Conservation (phyloP, 2,113 vertebrate genomes). For the Apeltes quadracus region DNA sequence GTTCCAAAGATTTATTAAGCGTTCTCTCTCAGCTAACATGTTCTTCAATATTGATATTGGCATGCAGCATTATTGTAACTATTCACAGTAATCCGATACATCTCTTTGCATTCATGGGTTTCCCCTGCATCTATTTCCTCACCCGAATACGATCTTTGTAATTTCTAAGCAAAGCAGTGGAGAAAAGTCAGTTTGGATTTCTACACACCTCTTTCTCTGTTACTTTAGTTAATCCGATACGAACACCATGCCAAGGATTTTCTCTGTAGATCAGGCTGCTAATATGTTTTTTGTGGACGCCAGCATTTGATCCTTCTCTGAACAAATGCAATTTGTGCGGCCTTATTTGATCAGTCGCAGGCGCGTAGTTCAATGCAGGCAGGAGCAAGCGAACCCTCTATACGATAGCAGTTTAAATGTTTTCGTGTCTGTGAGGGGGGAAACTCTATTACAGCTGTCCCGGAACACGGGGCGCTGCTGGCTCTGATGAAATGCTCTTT, state of each 20-base stretch:
- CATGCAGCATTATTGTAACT: constrained; percentile 34
- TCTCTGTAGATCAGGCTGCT: constrained; percentile 83
- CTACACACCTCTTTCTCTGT: constrained; percentile 59
- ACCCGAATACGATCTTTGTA: constrained; percentile 26
- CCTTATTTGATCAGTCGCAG: constrained; percentile 93
- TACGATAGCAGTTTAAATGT: constrained; percentile 83
- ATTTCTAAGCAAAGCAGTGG: constrained; percentile 48
- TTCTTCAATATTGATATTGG: constrained; percentile 49
- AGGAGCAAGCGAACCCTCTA: constrained; percentile 92
- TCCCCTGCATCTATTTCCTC: constrained; percentile 18
- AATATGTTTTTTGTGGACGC: constrained; percentile 92
- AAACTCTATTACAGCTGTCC: constrained; percentile 95
- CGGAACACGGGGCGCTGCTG: constrained; percentile 80
- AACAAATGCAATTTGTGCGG: constrained; percentile 96
- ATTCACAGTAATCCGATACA: constrained; percentile 58
- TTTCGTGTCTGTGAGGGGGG: constrained; percentile 77
- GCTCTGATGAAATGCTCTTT: constrained; percentile 86
- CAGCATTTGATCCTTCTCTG: constrained; percentile 86
- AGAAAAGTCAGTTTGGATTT: constrained; percentile 69
- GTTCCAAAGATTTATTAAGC: constrained; percentile 41
- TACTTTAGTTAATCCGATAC: constrained; percentile 80
- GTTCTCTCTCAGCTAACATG: constrained; percentile 23
- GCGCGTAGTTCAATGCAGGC: constrained; percentile 88
- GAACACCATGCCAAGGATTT: constrained; percentile 81
- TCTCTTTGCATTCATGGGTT: constrained; percentile 29